These are phyloP conservation scores for Hycleus cichorii DNA, from an alignment of 1,140 invertebrate species.

Conservation along the genomic window DNA sequence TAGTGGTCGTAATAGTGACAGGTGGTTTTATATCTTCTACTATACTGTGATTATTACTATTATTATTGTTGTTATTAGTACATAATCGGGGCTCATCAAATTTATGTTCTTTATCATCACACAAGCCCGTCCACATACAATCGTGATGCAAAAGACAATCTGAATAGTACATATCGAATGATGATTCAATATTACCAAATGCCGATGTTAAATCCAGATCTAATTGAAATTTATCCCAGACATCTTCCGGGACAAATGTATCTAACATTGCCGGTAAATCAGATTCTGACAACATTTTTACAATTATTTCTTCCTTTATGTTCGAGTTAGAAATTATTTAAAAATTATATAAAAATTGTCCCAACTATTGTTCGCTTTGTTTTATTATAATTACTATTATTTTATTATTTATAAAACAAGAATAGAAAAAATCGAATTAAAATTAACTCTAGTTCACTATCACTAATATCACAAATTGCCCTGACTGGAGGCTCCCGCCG, in stretches of 20 bases:
- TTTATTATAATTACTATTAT: no score
- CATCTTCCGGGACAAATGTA: slow-evolving; percentile 28
- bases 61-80: background rate
- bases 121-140: slow-evolving; percentile 61
- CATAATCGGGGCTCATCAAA: slow-evolving; percentile 17
- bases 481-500: slow-evolving; percentile 33
- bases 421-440: background rate
- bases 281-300: background rate
- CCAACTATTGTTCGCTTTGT: no score
- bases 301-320: background rate
- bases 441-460: slow-evolving; percentile 19
- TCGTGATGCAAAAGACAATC: slow-evolving; percentile 49
- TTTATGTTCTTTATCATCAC: slow-evolving; percentile 46
- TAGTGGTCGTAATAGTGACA: slow-evolving; percentile 22
- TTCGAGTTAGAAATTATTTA: background rate
- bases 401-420: no score
- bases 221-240: slow-evolving; percentile 37
- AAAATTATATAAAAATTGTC: no score
- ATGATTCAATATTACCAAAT: background rate
- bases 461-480: slow-evolving; percentile 41
- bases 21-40: slow-evolving; percentile 31
- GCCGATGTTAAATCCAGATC: slow-evolving; percentile 9
- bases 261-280: background rate
- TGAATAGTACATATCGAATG: background rate
- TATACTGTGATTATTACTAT: background rate